A percentile compares a stretch with the other conserved stretches of the same genome.
Conservation (phyloP, 2,888 invertebrate species). For the Tachystola acroxantha region DNA sequence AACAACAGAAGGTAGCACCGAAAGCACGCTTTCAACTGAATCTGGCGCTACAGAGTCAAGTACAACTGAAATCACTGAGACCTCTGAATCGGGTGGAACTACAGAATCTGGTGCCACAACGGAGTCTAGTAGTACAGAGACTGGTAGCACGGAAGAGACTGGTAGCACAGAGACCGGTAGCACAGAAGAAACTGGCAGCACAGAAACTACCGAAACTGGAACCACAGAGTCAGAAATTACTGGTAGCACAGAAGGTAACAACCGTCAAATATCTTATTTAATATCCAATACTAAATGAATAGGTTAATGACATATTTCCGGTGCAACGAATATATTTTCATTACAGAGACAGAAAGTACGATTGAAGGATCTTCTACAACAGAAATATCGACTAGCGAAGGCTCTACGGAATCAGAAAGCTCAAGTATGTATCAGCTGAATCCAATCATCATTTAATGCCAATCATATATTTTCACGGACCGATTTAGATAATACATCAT, state of each 20-base stretch:
- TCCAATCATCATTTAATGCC: neutral
- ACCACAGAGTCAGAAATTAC: conserved; percentile 13
- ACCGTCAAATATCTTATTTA: neutral
- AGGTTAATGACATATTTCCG: too few species aligned
- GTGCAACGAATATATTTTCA: too few species aligned
- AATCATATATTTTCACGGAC: neutral
- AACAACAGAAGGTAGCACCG: conserved; percentile 10
- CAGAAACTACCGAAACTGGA: conserved; percentile 9
- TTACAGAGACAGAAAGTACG: conserved; percentile 20
- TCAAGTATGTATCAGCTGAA: conserved; percentile 18
- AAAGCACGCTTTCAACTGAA: conserved; percentile 6
- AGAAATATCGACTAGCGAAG: conserved; percentile 17
- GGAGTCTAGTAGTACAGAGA: conserved; percentile 14
- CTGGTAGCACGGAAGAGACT: conserved; percentile 5
- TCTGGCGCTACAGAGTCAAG: conserved; percentile 4
- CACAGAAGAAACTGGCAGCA: conserved; percentile 14
- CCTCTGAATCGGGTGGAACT: conserved; percentile 11
- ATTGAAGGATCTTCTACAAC: conserved; percentile 20
- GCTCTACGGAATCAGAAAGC: conserved; percentile 16
- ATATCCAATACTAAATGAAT: too few species aligned
- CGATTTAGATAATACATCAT: neutral
- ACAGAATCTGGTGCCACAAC: conserved; percentile 13
- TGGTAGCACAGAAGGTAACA: conserved; percentile 7
- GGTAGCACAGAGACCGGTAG: conserved; percentile 11
- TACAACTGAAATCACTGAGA: conserved; percentile 9